phyloP scores from a whole-genome alignment of 2,797 vertebrate genomes.

The Protosalanx chinensis region DNA sequence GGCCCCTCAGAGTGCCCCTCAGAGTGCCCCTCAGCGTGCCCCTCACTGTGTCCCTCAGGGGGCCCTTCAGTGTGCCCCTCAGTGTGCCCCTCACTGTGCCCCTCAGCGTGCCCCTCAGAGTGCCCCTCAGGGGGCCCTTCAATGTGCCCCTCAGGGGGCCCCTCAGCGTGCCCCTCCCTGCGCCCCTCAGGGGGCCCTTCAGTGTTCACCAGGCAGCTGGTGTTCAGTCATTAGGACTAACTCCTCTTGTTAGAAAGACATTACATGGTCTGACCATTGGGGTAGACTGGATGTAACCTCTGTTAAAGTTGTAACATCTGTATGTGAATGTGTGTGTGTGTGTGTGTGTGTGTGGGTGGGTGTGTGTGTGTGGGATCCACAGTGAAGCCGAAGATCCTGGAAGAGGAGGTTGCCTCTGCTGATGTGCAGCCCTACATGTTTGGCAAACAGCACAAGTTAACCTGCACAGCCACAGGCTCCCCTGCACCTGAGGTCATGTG shows the following conservation, averaged over 20 bases:
- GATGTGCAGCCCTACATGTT: slow-evolving; percentile 61
- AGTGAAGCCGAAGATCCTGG: slow-evolving; percentile 86
- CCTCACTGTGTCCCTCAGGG: slow-evolving; percentile 19
- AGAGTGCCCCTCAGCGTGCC: slow-evolving; percentile 50
- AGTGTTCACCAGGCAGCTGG: slow-evolving; percentile 40
- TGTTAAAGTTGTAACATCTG: slow-evolving; percentile 5
- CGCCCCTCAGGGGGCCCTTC: slow-evolving; percentile 15
- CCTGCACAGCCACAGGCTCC: slow-evolving; percentile 76
- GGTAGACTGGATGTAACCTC: slow-evolving; percentile 5
- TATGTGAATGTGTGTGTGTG: slow-evolving; percentile 12
- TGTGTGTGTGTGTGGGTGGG: slow-evolving; percentile 14
- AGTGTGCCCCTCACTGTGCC: too few relatives aligned
- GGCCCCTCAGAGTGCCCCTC: slow-evolving; percentile 40
- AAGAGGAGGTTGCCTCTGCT: slow-evolving; percentile 68
- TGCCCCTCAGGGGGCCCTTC: slow-evolving; percentile 15
- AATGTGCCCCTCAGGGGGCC: slow-evolving; percentile 35
- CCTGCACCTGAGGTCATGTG: slow-evolving; percentile 78
- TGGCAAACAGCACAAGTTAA: slow-evolving; percentile 70
- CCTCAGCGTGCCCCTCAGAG: slow-evolving; percentile 44
- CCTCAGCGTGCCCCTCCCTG: slow-evolving; percentile 44
- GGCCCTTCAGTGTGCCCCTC: slow-evolving; percentile 20
- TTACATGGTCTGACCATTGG: slow-evolving; percentile 40
- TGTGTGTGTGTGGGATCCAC: slow-evolving; percentile 22
- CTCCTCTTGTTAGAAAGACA: slow-evolving; percentile 54
- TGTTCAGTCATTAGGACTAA: slow-evolving; percentile 55